Conservation (phyloP, 2,797 vertebrate species). For the Tauraco hartlaubi region DNA sequence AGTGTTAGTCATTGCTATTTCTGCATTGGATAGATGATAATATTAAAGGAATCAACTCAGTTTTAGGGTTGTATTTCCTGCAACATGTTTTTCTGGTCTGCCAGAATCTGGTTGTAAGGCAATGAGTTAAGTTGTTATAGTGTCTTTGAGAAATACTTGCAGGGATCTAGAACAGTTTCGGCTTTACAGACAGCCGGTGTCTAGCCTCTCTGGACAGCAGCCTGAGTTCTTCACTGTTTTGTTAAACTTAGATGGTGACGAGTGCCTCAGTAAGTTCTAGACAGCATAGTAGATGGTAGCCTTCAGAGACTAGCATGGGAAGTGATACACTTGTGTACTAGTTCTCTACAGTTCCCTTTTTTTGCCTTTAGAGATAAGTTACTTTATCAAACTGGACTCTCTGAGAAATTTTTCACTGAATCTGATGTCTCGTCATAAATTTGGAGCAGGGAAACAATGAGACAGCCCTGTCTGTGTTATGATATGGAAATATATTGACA, state of each 20-base stretch:
- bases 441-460: neutral
- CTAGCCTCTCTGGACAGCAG: neutral
- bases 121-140: neutral
- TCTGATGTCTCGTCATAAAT: neutral
- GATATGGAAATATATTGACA: neutral
- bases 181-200: neutral
- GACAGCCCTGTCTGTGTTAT: neutral
- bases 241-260: neutral
- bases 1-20: neutral
- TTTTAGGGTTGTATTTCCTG: neutral
- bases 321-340: neutral
- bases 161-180: neutral
- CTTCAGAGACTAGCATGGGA: neutral
- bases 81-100: neutral
- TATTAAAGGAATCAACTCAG: neutral
- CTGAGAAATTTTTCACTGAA: neutral
- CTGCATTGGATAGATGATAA: neutral
- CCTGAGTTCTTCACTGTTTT: neutral
- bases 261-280: neutral
- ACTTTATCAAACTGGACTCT: neutral
- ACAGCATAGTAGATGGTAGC: neutral
- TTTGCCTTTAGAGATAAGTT: neutral
- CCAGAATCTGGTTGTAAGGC: neutral
- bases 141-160: neutral
- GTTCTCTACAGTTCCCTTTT: neutral